Evolutionary conservation across 2,113 vertebrate species (phyloP), one percentile per base, ranked within the genome.

Genomic region (Candoia aspera): DNA sequence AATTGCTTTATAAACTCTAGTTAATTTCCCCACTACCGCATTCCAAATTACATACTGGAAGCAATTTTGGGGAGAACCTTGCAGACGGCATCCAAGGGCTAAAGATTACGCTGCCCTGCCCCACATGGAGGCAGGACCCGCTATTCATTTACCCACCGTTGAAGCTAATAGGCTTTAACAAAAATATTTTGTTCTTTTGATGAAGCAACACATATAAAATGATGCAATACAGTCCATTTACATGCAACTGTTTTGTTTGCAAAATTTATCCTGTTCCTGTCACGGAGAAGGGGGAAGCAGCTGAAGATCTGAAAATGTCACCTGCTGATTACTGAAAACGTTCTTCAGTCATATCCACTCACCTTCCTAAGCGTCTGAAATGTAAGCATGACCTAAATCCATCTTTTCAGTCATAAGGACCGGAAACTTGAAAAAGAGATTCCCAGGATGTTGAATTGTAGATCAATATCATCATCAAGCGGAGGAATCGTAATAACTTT

Each of bases 251-350:
- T 49, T 89, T 19, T 21, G 59, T 54, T n/a, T 89, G 60, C 62
- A 68, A 68, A 46, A 89, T 73, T 33, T 68, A 68, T 54, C 26
- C 29, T 89, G 26, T 89, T 89, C 88, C 88, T 55, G 62, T 33
- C 46, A 33, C 11, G 8, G 1, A 21, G 60, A 89, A 89, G 17
- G 24, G 17, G 62, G 21, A 89, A 53, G 26, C 26, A 21, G 29
- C 0, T 19, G n/a, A 23, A 59, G 21, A 46, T n/a, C 3, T 1
- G 53, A 53, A 21, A 89, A 21, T 29, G 2, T 73, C 13, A 54
- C 29, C 29, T 89, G 60, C 1, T 0, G 26, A 68, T 42, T 29
- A 49, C 42, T 53, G 37, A 37, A 57, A 84, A 84, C 4, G 21
- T 15, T 4, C 0, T 24, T 59, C 33, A 17, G 54, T 8, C 26